phyloP scores from a whole-genome alignment of 2,113 vertebrate genomes.

The Heterotilapia buettikoferi region DNA sequence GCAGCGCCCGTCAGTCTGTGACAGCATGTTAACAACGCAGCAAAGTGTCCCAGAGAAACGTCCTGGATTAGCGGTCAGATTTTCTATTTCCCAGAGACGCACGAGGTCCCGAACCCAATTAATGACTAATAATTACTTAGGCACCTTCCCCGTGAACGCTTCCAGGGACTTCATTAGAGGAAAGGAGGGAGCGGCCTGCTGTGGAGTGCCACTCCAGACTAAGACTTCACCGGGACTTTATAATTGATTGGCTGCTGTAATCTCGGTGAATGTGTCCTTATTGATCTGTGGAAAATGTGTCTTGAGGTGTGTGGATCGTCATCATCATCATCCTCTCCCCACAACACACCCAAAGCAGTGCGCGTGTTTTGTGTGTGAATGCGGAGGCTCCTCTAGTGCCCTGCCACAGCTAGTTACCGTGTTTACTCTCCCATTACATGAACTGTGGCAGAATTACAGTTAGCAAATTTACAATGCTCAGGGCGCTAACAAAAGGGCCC shows the following conservation, averaged over 20 bases:
- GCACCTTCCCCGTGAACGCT: constrained; percentile 52
- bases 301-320: background rate
- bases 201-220: background rate
- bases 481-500: constrained; percentile 28
- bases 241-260: constrained; percentile 9
- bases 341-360: background rate
- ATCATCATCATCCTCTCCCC: background rate
- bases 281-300: background rate
- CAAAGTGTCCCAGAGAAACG: constrained; percentile 46
- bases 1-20: constrained; percentile 34
- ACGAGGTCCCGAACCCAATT: constrained; percentile 89
- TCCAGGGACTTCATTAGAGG: constrained; percentile 50
- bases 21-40: constrained; percentile 56
- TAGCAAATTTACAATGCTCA: constrained; percentile 46
- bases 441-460: constrained; percentile 61
- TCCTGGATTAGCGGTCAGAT: constrained; percentile 75
- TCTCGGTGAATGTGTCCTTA: background rate
- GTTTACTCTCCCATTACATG: constrained; percentile 66
- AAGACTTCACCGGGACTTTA: background rate
- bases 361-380: background rate
- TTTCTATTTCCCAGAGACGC: constrained; percentile 79
- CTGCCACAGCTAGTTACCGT: constrained; percentile 27
- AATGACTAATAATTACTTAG: constrained; percentile 89
- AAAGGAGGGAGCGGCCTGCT: background rate
- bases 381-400: background rate